Conservation (phyloP, 2,113 vertebrate species). For the Acanthochromis polyacanthus region DNA sequence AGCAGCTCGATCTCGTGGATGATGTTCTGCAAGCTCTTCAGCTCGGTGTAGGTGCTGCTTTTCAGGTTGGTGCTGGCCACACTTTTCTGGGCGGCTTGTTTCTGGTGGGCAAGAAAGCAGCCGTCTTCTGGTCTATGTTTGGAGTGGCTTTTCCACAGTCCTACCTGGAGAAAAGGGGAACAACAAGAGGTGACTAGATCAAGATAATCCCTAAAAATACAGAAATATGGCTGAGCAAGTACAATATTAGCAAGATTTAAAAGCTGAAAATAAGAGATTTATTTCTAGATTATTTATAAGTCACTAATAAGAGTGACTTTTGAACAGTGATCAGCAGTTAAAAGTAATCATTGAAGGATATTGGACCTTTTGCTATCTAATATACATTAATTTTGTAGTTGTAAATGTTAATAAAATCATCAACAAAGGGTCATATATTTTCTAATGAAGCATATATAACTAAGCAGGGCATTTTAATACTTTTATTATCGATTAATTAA, state of each 20-base stretch:
- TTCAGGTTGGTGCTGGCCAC: slow-evolving; percentile 42
- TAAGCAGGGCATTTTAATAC: no score
- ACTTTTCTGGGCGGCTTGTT: slow-evolving; percentile 53
- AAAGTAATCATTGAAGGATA: no score
- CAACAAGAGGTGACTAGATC: neutral
- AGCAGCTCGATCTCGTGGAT: slow-evolving; percentile 87
- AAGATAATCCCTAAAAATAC: neutral
- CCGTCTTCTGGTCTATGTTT: slow-evolving; percentile 82
- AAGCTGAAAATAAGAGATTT: neutral
- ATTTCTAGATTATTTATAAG: neutral
- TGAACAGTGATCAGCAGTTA: neutral
- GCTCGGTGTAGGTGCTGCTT: slow-evolving; percentile 46
- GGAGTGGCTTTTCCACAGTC: slow-evolving; percentile 91
- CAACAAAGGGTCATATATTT: no score
- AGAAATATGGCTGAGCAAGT: neutral
- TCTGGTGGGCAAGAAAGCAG: slow-evolving; percentile 81
- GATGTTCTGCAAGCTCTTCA: slow-evolving; percentile 84
- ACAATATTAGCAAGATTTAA: no score
- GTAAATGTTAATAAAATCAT: no score
- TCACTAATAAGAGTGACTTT: neutral
- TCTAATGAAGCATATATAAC: no score
- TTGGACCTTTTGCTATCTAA: no score
- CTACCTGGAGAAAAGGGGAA: slow-evolving; percentile 83
- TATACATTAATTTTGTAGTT: no score
- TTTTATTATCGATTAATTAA: no score